Evolutionary conservation across 2,113 vertebrate species (phyloP), one percentile per base, ranked within the genome.

Genomic region (Triplophysa siluroides): DNA sequence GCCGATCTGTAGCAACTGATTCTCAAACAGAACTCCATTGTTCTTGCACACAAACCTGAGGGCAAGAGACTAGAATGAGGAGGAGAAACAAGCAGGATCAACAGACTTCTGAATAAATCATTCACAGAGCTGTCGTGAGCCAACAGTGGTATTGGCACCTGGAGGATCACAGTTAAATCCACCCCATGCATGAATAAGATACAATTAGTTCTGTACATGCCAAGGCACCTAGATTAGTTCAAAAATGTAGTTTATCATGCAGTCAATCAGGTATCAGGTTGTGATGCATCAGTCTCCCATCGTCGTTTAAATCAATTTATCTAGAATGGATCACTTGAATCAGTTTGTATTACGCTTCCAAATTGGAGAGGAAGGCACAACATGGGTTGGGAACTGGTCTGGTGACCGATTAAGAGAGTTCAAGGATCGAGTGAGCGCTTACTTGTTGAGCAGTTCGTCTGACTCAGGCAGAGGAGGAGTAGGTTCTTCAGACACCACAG

Each of bases 361-460:
- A 58, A 50, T 12, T 13, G 47, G 1, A 73, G 29, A 16, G 38
- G 18, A 8, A 1, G 3, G 23, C 1, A 73, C 6, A 60, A 41
- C 16, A 18, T 2, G 10, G 38, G 19, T 6, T 29, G 54, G 54
- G 19, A 6, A n/a, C 45, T n/a, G 5, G 8, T 23, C 1, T n/a
- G 64, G 19, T 24, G 38, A 50, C n/a, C 9, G 8, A 14, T 45
- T 12, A 13, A 47, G 24, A 50, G 4, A 24, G 26, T 63, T 43
- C 16, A 54, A 58, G 33, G 24, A 50, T 14, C 5, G 69, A 67
- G 50, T 43, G 33, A 79, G 67, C 23, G 24, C 96, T 96, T 95
- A 97, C 96, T 97, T 97, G 92, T 96, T 93, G 83, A 97, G 93
- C 87, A 97, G 95, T 67, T 97, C 96, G 21, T 97, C 95, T 10